Evolutionary conservation across 1,140 invertebrate genomes (phyloP), one percentile per base, ranked within the genome.

Genomic region (Oedothorax gibbosus): DNA sequence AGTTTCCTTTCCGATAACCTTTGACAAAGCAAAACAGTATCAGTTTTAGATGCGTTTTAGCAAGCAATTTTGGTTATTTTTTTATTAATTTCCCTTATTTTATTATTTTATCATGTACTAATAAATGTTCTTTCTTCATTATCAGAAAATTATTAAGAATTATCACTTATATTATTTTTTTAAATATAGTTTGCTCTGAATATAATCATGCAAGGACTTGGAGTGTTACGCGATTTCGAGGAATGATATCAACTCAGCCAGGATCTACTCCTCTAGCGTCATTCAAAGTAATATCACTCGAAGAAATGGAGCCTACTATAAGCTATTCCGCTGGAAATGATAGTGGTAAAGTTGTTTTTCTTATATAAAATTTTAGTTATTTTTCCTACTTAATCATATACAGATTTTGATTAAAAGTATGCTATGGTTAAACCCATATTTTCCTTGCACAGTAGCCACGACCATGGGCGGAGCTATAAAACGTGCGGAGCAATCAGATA

Each of bases 171-270:
- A 60, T 14, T 60, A 60, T 51, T 69, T 71, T 15, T 71, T 85
- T 85, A 69, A 20, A n/a, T 69, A 15, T 85, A 91, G 97, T 99
- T 0, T 99, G 98, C 90, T 97, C 95, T 87, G 97, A 99, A 89
- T 99, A 98, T 89, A 99, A 99, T 91, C 98, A 99, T 91, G 98
- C 99, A 8, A 91, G 98, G 76, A 98, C 96, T 78, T 99, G 98
- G 98, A 94, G 95, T 73, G 95, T 99, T 14, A 98, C 97, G 0
- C 92, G 98, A 86, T 99, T 99, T 89, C 92, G 98, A 65, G 93
- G 93, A 15, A 93, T 99, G 97, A 98, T 99, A 60, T 98, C 96
- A 8, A 99, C 98, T 2, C 98, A 99, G 89, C 98, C 98, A 0
- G 98, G 98, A 7, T 98, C 97, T 1, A 98, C 96, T 14, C 97